Conservation (phyloP, 1,140 invertebrate species). For the Pristionchus pacificus region DNA sequence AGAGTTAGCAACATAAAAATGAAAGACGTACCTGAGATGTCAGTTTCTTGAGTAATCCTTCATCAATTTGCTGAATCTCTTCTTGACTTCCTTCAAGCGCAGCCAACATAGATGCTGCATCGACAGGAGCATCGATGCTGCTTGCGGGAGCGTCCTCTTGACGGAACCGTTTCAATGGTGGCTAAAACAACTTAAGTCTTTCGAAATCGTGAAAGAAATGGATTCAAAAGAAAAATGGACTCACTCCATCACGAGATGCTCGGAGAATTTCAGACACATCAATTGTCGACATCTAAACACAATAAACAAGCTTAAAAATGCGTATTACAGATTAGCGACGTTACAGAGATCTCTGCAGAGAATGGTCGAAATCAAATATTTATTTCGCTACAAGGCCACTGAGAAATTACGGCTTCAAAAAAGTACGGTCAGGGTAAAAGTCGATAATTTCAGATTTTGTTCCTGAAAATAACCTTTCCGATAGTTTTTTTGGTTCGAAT, state of each 20-base stretch:
- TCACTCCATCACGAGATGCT: neutral
- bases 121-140: neutral
- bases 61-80: neutral
- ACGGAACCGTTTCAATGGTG: neutral
- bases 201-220: neutral
- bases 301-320: no score
- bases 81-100: neutral
- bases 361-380: no score
- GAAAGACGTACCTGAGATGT: slow-evolving; percentile 2
- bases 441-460: no score
- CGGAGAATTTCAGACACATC: slow-evolving; percentile 31
- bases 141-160: neutral
- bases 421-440: no score
- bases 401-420: no score
- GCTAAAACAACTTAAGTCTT: neutral
- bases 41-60: slow-evolving; percentile 8
- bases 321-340: neutral
- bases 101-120: neutral
- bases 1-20: neutral
- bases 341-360: no score
- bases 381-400: no score
- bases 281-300: slow-evolving; percentile 22
- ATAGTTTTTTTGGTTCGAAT: no score
- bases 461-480: no score
- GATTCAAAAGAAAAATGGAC: slow-evolving; percentile 13